A percentile compares a stretch with the other conserved stretches of the same genome.
phyloP scores from a whole-genome alignment of 2,113 vertebrate species.

The Puntigrus tetrazona region DNA sequence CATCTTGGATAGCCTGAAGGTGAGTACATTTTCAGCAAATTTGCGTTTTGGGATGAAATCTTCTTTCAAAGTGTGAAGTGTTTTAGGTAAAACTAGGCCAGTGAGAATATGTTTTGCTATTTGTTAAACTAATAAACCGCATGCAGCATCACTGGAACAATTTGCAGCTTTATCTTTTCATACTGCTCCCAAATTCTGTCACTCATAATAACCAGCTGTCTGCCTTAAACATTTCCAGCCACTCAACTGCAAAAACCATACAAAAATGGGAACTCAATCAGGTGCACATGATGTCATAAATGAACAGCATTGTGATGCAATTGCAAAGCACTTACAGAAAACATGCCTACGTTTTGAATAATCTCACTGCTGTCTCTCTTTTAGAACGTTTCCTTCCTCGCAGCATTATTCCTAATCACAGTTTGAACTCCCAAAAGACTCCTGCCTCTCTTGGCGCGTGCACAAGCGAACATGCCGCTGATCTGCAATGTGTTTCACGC shows the following conservation, averaged over 20 bases:
- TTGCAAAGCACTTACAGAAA: constrained; percentile 21
- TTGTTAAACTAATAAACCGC: not conserved
- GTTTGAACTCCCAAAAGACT: constrained; percentile 28
- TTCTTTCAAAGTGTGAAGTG: not conserved
- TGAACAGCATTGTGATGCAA: constrained; percentile 7
- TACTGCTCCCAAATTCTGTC: not conserved
- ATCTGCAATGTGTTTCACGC: constrained; percentile 7
- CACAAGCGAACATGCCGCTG: not conserved
- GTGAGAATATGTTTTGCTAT: too few species aligned
- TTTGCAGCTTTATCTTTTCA: constrained; percentile 1
- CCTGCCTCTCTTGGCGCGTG: not conserved
- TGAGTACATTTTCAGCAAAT: not conserved
- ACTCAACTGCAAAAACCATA: not conserved
- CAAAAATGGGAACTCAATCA: not conserved
- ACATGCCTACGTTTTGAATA: not conserved
- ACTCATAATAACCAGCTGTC: constrained; percentile 4
- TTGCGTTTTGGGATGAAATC: not conserved
- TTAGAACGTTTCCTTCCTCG: constrained; percentile 7
- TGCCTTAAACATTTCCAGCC: constrained; percentile 29
- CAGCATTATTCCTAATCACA: constrained; percentile 29
- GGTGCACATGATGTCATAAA: constrained; percentile 7
- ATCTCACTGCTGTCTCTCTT: not conserved
- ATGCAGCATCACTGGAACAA: not conserved
- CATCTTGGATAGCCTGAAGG: too few species aligned
- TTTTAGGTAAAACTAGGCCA: not conserved